Conservation (phyloP, 1,140 invertebrate species). For the Drosophila gunungcola region DNA sequence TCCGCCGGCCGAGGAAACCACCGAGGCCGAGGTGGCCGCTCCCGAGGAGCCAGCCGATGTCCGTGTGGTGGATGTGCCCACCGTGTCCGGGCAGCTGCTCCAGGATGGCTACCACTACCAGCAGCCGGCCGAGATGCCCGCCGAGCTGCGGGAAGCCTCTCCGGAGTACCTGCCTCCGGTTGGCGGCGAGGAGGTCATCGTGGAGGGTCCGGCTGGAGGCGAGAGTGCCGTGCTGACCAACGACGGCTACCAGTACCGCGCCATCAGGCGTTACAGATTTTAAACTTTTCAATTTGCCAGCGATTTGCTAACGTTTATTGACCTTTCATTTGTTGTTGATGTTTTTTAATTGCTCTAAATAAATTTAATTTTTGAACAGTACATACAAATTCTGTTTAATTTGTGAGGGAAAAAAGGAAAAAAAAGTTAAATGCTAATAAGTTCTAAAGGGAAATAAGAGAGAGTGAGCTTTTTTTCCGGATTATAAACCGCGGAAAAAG, state of each 20-base stretch:
- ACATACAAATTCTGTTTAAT: neutral
- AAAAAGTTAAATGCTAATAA: no score
- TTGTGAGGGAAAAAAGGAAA: neutral
- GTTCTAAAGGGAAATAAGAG: no score
- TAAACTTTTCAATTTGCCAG: constrained; percentile 40
- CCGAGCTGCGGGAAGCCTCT: constrained; percentile 56
- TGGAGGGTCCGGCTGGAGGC: constrained; percentile 64
- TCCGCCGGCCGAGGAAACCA: constrained; percentile 32
- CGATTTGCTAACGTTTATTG: constrained; percentile 17
- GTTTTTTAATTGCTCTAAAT: constrained; percentile 32
- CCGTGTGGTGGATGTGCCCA: constrained; percentile 62
- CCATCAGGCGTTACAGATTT: constrained; percentile 71
- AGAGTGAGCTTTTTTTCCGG: no score
- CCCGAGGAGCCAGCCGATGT: constrained; percentile 45
- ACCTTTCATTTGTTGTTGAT: constrained; percentile 26
- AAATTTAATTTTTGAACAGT: constrained; percentile 28
- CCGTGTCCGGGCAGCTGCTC: constrained; percentile 47
- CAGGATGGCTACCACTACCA: constrained; percentile 76
- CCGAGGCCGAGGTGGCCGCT: constrained; percentile 48
- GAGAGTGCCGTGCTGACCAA: constrained; percentile 65
- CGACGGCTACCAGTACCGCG: constrained; percentile 78
- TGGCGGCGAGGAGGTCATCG: constrained; percentile 32
- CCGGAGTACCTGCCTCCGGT: constrained; percentile 68
- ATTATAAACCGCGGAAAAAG: neutral
- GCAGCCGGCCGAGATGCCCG: constrained; percentile 60